phyloP scores from a whole-genome alignment of 2,888 invertebrate genomes.

The Drosophila atripex region DNA sequence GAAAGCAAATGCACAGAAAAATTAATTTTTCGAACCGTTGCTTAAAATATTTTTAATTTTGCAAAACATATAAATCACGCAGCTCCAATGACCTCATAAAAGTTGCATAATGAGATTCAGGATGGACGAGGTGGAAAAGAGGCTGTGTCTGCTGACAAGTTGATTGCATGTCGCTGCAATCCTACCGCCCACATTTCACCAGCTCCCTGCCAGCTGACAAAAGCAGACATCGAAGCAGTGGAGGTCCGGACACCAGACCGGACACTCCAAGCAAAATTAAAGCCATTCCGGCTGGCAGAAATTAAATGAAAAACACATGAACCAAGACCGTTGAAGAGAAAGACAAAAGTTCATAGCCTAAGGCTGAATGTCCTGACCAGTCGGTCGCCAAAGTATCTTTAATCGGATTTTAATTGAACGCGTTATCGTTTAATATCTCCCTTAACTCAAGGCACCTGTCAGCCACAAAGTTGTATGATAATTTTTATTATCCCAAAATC shows the following conservation, averaged over 20 bases:
- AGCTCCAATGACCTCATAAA: conserved; percentile 62
- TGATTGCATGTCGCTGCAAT: conserved; percentile 57
- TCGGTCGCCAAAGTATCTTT: conserved; percentile 26
- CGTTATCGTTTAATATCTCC: no score
- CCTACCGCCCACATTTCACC: conserved; percentile 20
- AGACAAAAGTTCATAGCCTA: conserved; percentile 17
- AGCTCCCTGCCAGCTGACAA: conserved; percentile 41
- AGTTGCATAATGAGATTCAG: conserved; percentile 62
- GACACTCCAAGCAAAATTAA: conserved; percentile 27
- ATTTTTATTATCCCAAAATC: not conserved
- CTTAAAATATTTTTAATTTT: conserved; percentile 58
- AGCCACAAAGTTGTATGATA: not conserved
- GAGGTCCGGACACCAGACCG: conserved; percentile 24
- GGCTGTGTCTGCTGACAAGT: conserved; percentile 57
- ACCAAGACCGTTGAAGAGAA: not conserved
- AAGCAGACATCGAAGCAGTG: conserved; percentile 45
- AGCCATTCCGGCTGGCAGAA: conserved; percentile 22
- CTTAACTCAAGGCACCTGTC: not conserved
- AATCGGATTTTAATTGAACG: conserved; percentile 30
- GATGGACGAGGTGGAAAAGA: conserved; percentile 8
- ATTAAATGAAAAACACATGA: conserved; percentile 26
- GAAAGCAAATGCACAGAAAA: not conserved
- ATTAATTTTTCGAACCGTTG: conserved; percentile 40
- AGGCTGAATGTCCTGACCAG: conserved; percentile 24
- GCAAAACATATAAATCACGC: conserved; percentile 61